Evolutionary conservation across 2,797 vertebrate genomes (phyloP), one percentile per base, ranked within the genome.

Genomic region (Ceryle rudis): DNA sequence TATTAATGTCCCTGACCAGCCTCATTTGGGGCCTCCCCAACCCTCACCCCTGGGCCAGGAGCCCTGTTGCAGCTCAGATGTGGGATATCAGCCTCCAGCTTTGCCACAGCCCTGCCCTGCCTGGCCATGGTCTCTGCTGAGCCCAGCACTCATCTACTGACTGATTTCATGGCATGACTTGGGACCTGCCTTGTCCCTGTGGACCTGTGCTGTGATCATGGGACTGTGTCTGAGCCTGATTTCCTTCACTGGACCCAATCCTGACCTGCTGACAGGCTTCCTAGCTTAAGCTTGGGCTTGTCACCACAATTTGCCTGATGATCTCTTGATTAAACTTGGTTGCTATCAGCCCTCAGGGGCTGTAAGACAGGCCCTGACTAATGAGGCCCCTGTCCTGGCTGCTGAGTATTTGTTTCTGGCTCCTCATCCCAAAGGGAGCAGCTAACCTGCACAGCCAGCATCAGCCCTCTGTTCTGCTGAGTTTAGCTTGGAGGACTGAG

Each of bases 101-200:
- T 78, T 82, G 37, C 39, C 14, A 37, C 2, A 51, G 33, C 31
- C 25, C 10, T 81, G 26, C 10, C 60, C 39, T 42, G 26, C 35
- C 39, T 23, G 20, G 39, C 39, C 8, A 2, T 3, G 21, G 10
- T 9, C 12, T 8, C 55, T 54, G 42, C 61, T 70, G 57, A 58
- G 12, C 14, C 2, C 4, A 35, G 10, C 2, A 3, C 9, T 64
- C 44, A 62, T 33, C 33, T 9, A 37, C 26, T 4, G 4, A 0
- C 14, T 81, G 61, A 25, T 64, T 86, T 35, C 60, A 28, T 37
- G 44, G 9, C 18, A 3, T 31, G 28, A 47, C 6, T 19, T 81
- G 57, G 17, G 26, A 71, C 11, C 8, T 83, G 19, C 4, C 10
- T 64, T 37, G 5, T 14, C 26, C 14, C 21, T 42, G 18, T 37